These are phyloP conservation scores for Xenopus borealis DNA, from an alignment of 2,113 vertebrate genomes.

Conservation along the genomic window DNA sequence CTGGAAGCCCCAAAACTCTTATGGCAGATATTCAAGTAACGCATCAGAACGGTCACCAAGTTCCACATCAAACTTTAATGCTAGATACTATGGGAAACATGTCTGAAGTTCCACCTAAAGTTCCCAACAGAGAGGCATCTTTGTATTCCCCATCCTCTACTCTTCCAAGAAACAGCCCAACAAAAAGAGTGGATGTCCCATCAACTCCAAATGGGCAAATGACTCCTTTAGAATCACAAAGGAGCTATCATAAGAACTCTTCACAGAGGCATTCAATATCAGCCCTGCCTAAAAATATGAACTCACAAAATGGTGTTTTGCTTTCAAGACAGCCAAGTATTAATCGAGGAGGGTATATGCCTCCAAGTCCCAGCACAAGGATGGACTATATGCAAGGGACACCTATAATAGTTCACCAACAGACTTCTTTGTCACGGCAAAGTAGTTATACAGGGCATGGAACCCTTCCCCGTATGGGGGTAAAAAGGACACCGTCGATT, in stretches of 20 bases:
- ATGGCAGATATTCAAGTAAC: slow-evolving; percentile 84
- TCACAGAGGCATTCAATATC: slow-evolving; percentile 94
- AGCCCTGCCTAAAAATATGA: slow-evolving; percentile 88
- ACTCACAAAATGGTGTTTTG: slow-evolving; percentile 85
- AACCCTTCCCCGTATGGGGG: slow-evolving; percentile 88
- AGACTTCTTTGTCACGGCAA: slow-evolving; percentile 87
- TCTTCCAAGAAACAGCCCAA: slow-evolving; percentile 91
- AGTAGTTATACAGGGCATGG: slow-evolving; percentile 92
- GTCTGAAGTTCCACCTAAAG: slow-evolving; percentile 88
- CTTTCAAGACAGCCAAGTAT: slow-evolving; percentile 91
- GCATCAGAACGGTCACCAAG: slow-evolving; percentile 67
- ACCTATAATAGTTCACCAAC: slow-evolving; percentile 79
- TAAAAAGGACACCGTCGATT: slow-evolving; percentile 94
- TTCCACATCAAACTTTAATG: slow-evolving; percentile 85
- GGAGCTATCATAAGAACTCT: slow-evolving; percentile 88
- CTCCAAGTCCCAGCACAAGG: slow-evolving; percentile 82
- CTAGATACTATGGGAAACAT: slow-evolving; percentile 88
- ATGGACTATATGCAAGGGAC: slow-evolving; percentile 88
- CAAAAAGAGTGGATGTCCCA: slow-evolving; percentile 93
- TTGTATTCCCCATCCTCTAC: slow-evolving; percentile 95
- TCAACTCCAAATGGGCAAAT: slow-evolving; percentile 83
- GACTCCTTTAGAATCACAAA: slow-evolving; percentile 84
- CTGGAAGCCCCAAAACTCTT: slow-evolving; percentile 82
- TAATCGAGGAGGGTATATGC: slow-evolving; percentile 86
- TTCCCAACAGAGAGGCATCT: slow-evolving; percentile 92